A percentile compares a stretch with the other conserved stretches of the same genome.
phyloP scores from a whole-genome alignment of 2,888 invertebrate genomes.

The Cryptosula pallasiana region DNA sequence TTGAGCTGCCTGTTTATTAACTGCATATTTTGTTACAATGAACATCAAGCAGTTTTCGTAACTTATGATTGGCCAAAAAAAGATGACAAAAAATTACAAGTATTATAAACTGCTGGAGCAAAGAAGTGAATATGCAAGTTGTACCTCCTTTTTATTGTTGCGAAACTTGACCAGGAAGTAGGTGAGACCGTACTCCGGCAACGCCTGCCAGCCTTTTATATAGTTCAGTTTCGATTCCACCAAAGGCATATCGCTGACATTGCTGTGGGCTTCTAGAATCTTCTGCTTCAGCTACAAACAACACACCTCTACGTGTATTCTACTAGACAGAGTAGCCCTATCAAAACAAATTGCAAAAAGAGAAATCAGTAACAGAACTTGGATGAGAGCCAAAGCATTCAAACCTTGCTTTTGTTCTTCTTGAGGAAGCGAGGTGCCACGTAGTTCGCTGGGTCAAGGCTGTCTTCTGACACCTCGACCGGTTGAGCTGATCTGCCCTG shows the following conservation, averaged over 20 bases:
- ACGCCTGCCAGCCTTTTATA: constrained; percentile 95
- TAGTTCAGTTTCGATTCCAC: constrained; percentile 93
- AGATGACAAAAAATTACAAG: no score
- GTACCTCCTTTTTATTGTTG: constrained; percentile 53
- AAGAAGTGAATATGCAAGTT: neutral
- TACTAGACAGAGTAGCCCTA: no score
- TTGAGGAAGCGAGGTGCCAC: constrained; percentile 79
- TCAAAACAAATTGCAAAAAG: no score
- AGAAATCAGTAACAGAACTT: no score
- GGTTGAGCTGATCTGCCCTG: neutral
- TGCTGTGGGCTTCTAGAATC: constrained; percentile 91
- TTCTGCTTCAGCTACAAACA: constrained; percentile 75
- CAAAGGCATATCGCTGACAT: constrained; percentile 81
- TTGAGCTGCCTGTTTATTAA: no score
- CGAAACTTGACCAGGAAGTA: constrained; percentile 88
- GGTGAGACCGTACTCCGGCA: constrained; percentile 91
- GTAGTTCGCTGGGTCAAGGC: constrained; percentile 83
- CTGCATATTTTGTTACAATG: no score
- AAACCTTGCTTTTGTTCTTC: constrained; percentile 65
- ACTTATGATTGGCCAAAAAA: no score
- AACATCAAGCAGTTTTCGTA: no score
- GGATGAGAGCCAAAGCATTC: constrained; percentile 20
- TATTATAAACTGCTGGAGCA: no score
- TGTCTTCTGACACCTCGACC: constrained; percentile 47
- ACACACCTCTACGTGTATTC: no score